Conservation (phyloP, 2,888 invertebrate species). For the Seira sanloemensis region DNA sequence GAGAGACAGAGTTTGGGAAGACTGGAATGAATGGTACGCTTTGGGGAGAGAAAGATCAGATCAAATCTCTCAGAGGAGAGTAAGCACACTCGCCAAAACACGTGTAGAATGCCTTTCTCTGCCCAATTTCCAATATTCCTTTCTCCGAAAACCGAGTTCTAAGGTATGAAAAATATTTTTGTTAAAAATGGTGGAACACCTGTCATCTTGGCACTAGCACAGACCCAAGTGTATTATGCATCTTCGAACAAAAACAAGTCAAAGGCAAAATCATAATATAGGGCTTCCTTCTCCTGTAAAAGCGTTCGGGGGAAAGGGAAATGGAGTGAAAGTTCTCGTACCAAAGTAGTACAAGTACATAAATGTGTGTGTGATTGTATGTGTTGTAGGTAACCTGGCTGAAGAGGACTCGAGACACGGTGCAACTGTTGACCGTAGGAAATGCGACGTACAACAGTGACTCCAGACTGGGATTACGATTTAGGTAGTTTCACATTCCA, state of each 20-base stretch:
- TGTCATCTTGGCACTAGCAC: background rate
- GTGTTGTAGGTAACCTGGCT: slow-evolving; percentile 82
- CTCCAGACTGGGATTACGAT: slow-evolving; percentile 79
- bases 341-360: too few species aligned
- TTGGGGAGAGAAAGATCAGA: background rate
- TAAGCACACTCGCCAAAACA: background rate
- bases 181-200: too few species aligned
- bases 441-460: slow-evolving; percentile 80
- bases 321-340: too few species aligned
- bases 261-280: too few species aligned
- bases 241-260: background rate
- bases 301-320: background rate
- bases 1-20: too few species aligned
- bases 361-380: too few species aligned
- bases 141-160: background rate
- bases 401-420: slow-evolving; percentile 79
- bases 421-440: slow-evolving; percentile 80
- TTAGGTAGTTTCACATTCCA: slow-evolving; percentile 76
- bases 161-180: too few species aligned
- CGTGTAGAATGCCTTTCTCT: background rate
- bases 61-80: background rate
- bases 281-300: too few species aligned
- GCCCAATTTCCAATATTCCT: background rate
- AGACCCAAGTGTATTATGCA: background rate
- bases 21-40: background rate